Conservation (phyloP, 2,888 invertebrate genomes). For the Phrixothrix hirtus region DNA sequence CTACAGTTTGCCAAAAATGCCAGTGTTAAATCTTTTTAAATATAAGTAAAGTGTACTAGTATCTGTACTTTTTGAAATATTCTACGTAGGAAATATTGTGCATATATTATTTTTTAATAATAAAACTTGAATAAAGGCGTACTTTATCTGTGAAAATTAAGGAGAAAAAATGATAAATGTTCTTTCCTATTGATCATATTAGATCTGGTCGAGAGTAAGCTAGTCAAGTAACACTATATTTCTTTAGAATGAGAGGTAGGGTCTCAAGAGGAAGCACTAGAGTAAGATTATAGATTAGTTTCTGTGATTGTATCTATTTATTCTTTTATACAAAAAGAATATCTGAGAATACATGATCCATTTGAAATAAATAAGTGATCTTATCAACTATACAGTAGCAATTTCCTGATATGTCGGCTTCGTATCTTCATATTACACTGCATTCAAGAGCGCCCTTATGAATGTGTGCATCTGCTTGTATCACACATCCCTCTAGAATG, state of each 20-base stretch:
- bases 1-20: too few species aligned
- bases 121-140: too few species aligned
- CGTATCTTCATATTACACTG: constrained; percentile 40
- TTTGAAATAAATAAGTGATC: constrained; percentile 52
- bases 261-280: constrained; percentile 6
- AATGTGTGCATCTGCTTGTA: constrained; percentile 32
- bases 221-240: constrained; percentile 16
- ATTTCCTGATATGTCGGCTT: constrained; percentile 47
- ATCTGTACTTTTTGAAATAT: too few species aligned
- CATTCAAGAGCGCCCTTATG: constrained; percentile 28
- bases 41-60: too few species aligned
- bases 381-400: constrained; percentile 52
- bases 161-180: too few species aligned
- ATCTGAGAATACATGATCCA: constrained; percentile 42
- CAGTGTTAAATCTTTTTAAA: too few species aligned
- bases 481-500: constrained; percentile 10
- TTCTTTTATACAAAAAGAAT: constrained; percentile 21
- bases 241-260: constrained; percentile 2
- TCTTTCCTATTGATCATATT: constrained; percentile 1
- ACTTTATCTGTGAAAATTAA: too few species aligned
- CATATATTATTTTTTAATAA: too few species aligned
- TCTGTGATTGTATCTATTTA: constrained; percentile 46
- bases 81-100: too few species aligned
- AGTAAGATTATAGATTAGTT: constrained; percentile 47
- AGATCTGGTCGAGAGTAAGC: background rate